Evolutionary conservation across 2,797 vertebrate species (phyloP).

Genomic region (Galagoides demidoff): DNA sequence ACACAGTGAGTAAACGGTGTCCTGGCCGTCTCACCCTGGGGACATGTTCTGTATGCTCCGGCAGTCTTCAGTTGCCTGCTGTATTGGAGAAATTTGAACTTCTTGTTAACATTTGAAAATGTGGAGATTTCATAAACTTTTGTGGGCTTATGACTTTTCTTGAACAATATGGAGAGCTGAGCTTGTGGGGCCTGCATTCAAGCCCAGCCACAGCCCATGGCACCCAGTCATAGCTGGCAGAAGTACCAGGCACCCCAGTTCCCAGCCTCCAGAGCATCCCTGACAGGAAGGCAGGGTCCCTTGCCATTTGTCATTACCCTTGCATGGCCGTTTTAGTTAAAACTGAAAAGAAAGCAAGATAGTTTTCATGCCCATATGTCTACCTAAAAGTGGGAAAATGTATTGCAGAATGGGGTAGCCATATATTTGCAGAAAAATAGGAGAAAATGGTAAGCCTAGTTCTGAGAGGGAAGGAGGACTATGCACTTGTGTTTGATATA

Average conservation of each 20-base stretch:
- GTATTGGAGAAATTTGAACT: constrained; percentile 25
- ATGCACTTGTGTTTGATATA: not conserved
- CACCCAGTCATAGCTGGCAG: not conserved
- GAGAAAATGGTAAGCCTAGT: not conserved
- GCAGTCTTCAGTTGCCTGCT: not conserved
- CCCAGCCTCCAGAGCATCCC: not conserved
- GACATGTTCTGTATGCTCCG: not conserved
- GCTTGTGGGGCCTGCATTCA: not conserved
- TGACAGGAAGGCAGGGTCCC: not conserved
- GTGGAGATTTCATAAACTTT: not conserved
- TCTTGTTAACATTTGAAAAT: constrained; percentile 3
- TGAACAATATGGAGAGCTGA: not conserved
- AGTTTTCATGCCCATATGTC: not conserved
- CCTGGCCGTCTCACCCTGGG: not conserved
- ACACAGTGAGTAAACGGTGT: not conserved
- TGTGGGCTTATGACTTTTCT: not conserved
- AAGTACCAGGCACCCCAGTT: not conserved
- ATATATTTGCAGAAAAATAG: not conserved
- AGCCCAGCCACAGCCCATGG: not conserved
- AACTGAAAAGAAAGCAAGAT: not conserved
- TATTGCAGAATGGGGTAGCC: not conserved
- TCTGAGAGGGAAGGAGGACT: not conserved
- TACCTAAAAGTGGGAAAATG: not conserved
- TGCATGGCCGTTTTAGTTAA: not conserved
- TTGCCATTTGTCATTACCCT: not conserved